These are phyloP conservation scores for Drosophila virilis DNA, from an alignment of 1,140 invertebrate genomes.

Conservation along the genomic window DNA sequence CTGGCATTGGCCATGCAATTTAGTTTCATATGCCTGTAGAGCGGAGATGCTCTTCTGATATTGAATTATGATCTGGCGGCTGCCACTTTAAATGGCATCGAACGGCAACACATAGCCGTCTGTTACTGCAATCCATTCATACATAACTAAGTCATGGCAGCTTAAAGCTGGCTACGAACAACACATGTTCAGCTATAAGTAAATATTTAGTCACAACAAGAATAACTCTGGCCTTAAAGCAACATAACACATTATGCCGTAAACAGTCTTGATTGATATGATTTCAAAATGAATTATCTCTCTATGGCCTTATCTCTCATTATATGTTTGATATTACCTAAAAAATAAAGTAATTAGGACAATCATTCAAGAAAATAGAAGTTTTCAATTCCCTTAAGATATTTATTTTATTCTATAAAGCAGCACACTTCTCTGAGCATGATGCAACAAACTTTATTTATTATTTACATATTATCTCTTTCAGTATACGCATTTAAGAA, in stretches of 20 bases:
- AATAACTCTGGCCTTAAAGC: background rate
- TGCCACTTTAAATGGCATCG: constrained; percentile 70
- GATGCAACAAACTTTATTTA: background rate
- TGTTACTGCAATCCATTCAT: constrained; percentile 30
- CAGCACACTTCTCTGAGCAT: background rate
- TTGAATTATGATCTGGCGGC: constrained; percentile 73
- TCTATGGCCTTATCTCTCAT: background rate
- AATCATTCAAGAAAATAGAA: too few species aligned
- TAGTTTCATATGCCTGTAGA: constrained; percentile 72
- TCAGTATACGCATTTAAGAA: constrained; percentile 1
- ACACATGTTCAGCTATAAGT: background rate
- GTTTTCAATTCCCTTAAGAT: too few species aligned
- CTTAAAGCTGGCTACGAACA: constrained; percentile 25
- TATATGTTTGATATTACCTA: too few species aligned
- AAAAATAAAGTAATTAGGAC: too few species aligned
- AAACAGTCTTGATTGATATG: constrained; percentile 3
- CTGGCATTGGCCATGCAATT: constrained; percentile 65
- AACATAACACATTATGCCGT: background rate
- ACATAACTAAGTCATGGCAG: constrained; percentile 63
- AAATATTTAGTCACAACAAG: background rate
- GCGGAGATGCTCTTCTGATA: constrained; percentile 70
- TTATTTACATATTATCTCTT: background rate
- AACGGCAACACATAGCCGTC: constrained; percentile 39
- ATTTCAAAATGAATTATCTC: background rate
- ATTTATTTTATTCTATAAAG: too few species aligned